A percentile compares a stretch with the other conserved stretches of the same genome.
Evolutionary conservation across 2,888 invertebrate species (phyloP).

Genomic region (Torymus tubicola): DNA sequence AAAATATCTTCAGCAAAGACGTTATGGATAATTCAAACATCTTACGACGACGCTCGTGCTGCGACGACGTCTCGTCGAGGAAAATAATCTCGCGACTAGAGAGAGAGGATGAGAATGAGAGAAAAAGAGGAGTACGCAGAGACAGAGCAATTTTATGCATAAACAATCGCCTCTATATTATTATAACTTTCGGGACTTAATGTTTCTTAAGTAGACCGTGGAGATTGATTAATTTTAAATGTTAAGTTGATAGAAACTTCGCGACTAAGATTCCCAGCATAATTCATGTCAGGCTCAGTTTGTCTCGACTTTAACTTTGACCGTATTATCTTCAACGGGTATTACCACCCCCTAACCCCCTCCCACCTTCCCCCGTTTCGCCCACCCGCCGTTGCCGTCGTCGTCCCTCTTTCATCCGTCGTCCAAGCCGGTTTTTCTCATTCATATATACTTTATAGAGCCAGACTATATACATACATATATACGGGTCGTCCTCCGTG

Average conservation of each 20-base stretch:
- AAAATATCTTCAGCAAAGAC: no score
- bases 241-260: constrained; percentile 28
- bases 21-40: no score
- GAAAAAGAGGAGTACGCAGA: neutral
- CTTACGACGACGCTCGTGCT: no score
- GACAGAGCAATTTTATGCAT: neutral
- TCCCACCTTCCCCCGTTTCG: neutral
- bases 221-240: constrained; percentile 31
- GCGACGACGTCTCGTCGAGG: no score
- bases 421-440: no score
- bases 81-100: no score
- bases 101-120: no score
- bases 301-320: constrained; percentile 20
- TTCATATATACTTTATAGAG: no score
- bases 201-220: constrained; percentile 21
- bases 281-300: constrained; percentile 10
- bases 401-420: no score
- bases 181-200: neutral
- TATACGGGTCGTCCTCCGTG: no score
- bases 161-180: neutral
- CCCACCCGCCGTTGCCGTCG: no score
- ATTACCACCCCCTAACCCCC: neutral
- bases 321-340: constrained; percentile 18
- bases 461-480: no score
- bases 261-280: constrained; percentile 20